Conservation (phyloP, 2,113 vertebrate genomes). For the Podarcis raffonei region DNA sequence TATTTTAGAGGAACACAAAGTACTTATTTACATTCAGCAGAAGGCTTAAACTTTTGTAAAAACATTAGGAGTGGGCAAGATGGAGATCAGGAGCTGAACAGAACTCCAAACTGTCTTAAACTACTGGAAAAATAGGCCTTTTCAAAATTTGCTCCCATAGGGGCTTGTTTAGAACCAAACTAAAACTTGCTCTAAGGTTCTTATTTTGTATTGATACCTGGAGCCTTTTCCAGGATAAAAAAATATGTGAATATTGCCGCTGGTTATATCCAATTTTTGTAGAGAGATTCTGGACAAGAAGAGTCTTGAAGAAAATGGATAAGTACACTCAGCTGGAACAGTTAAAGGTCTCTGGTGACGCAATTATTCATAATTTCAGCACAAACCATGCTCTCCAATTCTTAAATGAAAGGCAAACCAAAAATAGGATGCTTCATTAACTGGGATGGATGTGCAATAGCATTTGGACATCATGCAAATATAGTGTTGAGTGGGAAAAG, state of each 20-base stretch:
- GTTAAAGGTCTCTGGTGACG: slow-evolving; percentile 28
- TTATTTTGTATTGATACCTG: neutral
- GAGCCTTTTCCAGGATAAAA: neutral
- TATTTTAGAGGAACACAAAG: neutral
- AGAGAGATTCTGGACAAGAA: slow-evolving; percentile 7
- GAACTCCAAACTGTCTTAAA: neutral
- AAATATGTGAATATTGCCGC: neutral
- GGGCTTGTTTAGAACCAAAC: slow-evolving; percentile 11
- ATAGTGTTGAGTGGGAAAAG: neutral
- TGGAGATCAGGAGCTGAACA: neutral
- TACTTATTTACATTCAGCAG: neutral
- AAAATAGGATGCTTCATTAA: slow-evolving; percentile 20
- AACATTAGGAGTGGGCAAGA: neutral
- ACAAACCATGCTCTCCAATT: slow-evolving; percentile 1
- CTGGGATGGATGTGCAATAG: neutral
- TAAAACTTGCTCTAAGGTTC: neutral
- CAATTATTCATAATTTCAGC: slow-evolving; percentile 25
- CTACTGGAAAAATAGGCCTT: neutral
- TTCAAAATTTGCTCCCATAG: neutral
- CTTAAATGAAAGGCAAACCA: slow-evolving; percentile 16
- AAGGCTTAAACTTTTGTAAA: neutral
- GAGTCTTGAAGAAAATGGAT: neutral
- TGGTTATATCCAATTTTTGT: slow-evolving; percentile 27
- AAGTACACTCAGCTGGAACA: slow-evolving; percentile 23
- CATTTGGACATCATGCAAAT: neutral